phyloP scores from a whole-genome alignment of 2,113 vertebrate genomes.

The Raja brachyura region DNA sequence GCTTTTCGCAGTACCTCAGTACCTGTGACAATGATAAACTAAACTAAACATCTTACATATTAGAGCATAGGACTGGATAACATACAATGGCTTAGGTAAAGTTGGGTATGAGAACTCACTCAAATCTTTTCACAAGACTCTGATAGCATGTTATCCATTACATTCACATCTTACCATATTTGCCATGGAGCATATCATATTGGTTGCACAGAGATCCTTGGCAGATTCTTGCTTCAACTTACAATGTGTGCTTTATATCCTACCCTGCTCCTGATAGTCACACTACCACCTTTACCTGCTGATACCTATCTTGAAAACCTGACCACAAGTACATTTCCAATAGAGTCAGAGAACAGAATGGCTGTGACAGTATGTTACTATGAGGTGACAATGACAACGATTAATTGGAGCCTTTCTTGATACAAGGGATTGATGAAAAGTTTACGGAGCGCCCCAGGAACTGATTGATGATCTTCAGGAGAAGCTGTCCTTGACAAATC shows the following conservation, averaged over 20 bases:
- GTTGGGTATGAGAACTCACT: not conserved
- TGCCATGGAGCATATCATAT: not conserved
- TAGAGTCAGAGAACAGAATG: not conserved
- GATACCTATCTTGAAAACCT: not conserved
- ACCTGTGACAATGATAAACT: too few species aligned
- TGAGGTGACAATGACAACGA: slow-evolving; percentile 29
- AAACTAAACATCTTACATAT: not conserved
- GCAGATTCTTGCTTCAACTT: too few species aligned
- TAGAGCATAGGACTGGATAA: not conserved
- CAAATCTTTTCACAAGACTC: not conserved
- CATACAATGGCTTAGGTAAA: not conserved
- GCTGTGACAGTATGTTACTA: not conserved
- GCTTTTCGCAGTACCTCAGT: too few species aligned
- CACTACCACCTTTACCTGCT: not conserved
- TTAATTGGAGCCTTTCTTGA: not conserved
- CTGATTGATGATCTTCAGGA: slow-evolving; percentile 21
- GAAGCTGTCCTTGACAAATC: not conserved
- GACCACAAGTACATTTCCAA: not conserved
- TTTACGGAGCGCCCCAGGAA: slow-evolving; percentile 3
- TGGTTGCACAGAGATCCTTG: too few species aligned
- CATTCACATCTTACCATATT: not conserved
- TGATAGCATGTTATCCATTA: not conserved
- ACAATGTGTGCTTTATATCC: too few species aligned
- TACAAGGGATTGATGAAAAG: not conserved
- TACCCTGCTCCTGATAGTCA: not conserved